A percentile compares a stretch with the other conserved stretches of the same genome.
phyloP scores from a whole-genome alignment of 2,888 invertebrate genomes.

The Galeruca laticollis region DNA sequence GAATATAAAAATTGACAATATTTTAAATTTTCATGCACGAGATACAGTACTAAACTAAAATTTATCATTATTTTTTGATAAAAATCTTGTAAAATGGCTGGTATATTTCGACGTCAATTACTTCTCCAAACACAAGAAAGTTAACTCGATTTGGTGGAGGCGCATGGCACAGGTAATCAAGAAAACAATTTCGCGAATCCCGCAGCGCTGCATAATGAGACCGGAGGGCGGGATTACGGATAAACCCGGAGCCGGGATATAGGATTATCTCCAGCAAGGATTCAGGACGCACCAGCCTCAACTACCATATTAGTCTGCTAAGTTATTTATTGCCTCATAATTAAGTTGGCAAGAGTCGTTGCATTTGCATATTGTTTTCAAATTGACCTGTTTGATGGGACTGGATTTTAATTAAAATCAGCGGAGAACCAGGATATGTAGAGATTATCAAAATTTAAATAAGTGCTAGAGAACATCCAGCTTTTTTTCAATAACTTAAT shows the following conservation, averaged over 20 bases:
- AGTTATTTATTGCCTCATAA: constrained; percentile 60
- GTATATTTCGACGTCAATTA: no score
- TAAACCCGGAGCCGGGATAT: constrained; percentile 53
- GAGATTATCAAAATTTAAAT: neutral
- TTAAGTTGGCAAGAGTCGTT: constrained; percentile 50
- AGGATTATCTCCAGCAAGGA: constrained; percentile 61
- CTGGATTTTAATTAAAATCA: constrained; percentile 24
- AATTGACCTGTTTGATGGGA: constrained; percentile 25
- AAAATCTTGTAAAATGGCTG: no score
- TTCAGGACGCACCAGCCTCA: constrained; percentile 54
- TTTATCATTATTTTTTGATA: no score
- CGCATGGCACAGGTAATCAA: constrained; percentile 63
- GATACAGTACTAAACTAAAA: no score
- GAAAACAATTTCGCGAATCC: constrained; percentile 68
- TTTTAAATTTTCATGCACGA: no score
- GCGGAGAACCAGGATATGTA: neutral
- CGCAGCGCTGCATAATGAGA: constrained; percentile 66
- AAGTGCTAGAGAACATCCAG: no score
- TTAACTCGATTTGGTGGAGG: neutral
- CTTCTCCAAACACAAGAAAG: constrained; percentile 9
- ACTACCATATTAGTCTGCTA: constrained; percentile 56
- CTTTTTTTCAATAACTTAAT: no score
- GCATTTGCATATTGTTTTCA: constrained; percentile 37
- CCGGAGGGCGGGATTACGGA: constrained; percentile 56
- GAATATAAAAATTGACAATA: no score